Evolutionary conservation across 1,140 invertebrate genomes (phyloP).

Genomic region (Mamestra configurata): DNA sequence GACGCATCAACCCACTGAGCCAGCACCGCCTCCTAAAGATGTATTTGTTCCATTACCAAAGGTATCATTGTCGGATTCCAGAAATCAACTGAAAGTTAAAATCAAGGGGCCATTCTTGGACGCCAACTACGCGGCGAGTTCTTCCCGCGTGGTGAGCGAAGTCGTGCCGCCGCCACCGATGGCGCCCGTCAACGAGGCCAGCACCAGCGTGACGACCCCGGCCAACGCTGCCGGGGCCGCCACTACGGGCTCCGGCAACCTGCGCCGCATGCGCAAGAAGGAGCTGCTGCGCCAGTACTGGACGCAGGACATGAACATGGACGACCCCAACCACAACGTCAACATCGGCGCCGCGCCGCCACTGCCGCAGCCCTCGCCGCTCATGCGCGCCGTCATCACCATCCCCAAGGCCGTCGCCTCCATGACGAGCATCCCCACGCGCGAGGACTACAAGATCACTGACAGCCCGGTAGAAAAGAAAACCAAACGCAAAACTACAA

Average conservation of each 20-base stretch:
- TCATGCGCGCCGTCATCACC: slow-evolving; percentile 92
- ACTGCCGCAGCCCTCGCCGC: slow-evolving; percentile 89
- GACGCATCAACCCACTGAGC: slow-evolving; percentile 62
- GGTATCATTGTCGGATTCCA: slow-evolving; percentile 91
- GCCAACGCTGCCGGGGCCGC: slow-evolving; percentile 64
- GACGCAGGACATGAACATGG: slow-evolving; percentile 95
- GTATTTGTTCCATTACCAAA: slow-evolving; percentile 89
- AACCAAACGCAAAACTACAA: slow-evolving; percentile 89
- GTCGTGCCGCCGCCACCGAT: slow-evolving; percentile 88
- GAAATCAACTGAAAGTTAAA: slow-evolving; percentile 96
- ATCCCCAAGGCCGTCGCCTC: slow-evolving; percentile 96
- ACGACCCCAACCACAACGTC: slow-evolving; percentile 89
- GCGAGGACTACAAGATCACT: slow-evolving; percentile 93
- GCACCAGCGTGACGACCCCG: slow-evolving; percentile 77
- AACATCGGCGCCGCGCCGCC: slow-evolving; percentile 88
- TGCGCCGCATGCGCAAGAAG: slow-evolving; percentile 96
- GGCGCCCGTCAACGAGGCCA: slow-evolving; percentile 85
- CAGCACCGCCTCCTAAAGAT: slow-evolving; percentile 83
- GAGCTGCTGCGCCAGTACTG: slow-evolving; percentile 94
- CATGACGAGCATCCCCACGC: slow-evolving; percentile 94
- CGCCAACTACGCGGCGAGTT: slow-evolving; percentile 91
- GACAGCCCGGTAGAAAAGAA: slow-evolving; percentile 91
- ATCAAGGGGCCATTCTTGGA: slow-evolving; percentile 96
- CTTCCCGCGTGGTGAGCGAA: slow-evolving; percentile 64
- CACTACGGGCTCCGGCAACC: slow-evolving; percentile 90